A percentile compares a stretch with the other conserved stretches of the same genome.
These are phyloP conservation scores for Avahi laniger DNA, from an alignment of 2,797 vertebrate species.

Conservation along the genomic window DNA sequence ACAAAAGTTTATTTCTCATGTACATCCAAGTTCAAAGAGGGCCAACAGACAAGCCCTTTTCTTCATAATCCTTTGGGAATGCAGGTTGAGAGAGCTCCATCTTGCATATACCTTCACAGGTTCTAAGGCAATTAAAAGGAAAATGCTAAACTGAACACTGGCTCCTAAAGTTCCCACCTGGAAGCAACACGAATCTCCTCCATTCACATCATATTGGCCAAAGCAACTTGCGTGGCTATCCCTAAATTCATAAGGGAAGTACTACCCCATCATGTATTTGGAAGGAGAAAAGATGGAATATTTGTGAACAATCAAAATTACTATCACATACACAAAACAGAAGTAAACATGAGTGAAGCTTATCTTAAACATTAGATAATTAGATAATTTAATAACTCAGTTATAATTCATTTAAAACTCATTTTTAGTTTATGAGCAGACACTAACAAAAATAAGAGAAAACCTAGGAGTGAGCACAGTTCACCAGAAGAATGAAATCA, in stretches of 20 bases:
- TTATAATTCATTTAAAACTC: constrained; percentile 5
- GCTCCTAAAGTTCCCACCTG: not conserved
- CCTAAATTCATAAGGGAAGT: not conserved
- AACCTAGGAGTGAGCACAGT: not conserved
- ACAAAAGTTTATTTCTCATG: not conserved
- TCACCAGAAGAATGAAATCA: not conserved
- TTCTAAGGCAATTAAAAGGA: not conserved
- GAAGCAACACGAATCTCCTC: not conserved
- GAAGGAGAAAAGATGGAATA: not conserved
- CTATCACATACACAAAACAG: not conserved
- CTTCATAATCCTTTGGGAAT: not conserved
- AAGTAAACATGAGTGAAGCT: not conserved
- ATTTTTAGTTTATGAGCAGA: not conserved
- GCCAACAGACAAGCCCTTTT: not conserved
- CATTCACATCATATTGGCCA: not conserved
- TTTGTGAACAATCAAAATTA: not conserved
- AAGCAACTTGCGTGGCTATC: not conserved
- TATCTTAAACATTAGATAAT: not conserved
- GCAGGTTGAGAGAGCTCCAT: not conserved
- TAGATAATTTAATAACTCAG: constrained; percentile 1
- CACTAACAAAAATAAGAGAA: not conserved
- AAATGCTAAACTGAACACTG: not conserved
- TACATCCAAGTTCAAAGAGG: not conserved
- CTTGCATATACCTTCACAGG: not conserved
- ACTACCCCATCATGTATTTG: not conserved